Conservation (phyloP, 1,140 invertebrate genomes). For the Lordiphosa mommai region DNA sequence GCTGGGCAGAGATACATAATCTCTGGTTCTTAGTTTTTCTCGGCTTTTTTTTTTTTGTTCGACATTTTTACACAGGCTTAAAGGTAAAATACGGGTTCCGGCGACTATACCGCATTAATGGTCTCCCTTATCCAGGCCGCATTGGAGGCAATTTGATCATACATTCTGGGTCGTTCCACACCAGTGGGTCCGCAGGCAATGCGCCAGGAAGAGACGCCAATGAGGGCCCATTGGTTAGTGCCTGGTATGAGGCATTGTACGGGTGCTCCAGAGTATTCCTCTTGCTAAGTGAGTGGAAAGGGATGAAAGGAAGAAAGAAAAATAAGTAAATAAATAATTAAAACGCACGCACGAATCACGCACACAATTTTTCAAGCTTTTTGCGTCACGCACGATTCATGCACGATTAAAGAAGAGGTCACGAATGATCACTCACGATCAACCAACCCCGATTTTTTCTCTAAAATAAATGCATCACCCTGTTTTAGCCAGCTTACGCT, state of each 20-base stretch:
- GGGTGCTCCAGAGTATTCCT: conserved; percentile 92
- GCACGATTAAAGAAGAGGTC: no score
- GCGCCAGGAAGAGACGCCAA: conserved; percentile 89
- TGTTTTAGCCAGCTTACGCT: conserved; percentile 29
- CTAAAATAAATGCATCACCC: no score
- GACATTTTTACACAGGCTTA: conserved; percentile 25
- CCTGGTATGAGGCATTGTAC: conserved; percentile 87
- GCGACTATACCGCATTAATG: conserved; percentile 79
- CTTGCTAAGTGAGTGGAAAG: conserved; percentile 82
- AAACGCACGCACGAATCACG: no score
- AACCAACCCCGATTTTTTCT: not conserved
- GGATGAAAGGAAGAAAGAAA: conserved; percentile 1
- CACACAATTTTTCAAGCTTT: no score
- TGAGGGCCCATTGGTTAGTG: conserved; percentile 85
- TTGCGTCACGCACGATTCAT: no score
- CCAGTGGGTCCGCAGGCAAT: conserved; percentile 87
- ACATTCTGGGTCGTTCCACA: conserved; percentile 88
- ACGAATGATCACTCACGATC: no score
- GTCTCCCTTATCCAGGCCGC: conserved; percentile 89
- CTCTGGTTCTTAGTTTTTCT: no score
- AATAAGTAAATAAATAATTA: not conserved
- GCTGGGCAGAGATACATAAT: conserved; percentile 21
- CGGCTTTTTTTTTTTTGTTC: conserved; percentile 1
- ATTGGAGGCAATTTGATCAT: conserved; percentile 89
- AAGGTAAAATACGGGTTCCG: conserved; percentile 10